phyloP scores from a whole-genome alignment of 2,888 invertebrate species.

The Digitonthophagus gazella region DNA sequence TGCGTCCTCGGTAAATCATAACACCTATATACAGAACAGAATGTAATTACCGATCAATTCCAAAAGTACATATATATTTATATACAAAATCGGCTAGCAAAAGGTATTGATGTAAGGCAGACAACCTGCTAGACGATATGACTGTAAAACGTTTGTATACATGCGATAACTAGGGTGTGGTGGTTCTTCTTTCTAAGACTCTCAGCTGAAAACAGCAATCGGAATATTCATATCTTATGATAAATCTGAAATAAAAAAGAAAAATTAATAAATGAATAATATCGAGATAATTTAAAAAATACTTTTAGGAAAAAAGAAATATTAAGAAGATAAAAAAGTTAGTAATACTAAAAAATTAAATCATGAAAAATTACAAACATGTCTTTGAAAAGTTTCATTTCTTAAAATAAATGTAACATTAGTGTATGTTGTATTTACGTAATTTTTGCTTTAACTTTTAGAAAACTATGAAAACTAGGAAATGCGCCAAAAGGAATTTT shows the following conservation, averaged over 20 bases:
- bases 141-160: conserved; percentile 36
- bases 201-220: conserved; percentile 29
- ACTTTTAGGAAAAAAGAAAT: no score
- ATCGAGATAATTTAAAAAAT: no score
- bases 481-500: no score
- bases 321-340: no score
- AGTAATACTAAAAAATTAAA: no score
- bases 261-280: no score
- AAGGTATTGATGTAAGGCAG: conserved; percentile 36
- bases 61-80: conserved; percentile 38
- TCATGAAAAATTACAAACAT: no score
- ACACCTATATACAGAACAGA: conserved; percentile 41
- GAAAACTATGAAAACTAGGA: no score
- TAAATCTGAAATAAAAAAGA: conserved; percentile 45
- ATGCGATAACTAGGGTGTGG: conserved; percentile 37
- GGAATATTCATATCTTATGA: conserved; percentile 41
- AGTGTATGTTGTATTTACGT: no score
- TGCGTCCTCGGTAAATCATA: conserved; percentile 27
- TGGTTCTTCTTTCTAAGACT: conserved; percentile 30
- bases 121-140: conserved; percentile 35
- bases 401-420: neutral
- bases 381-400: no score
- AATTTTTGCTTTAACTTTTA: no score
- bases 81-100: conserved; percentile 45
- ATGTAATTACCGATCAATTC: conserved; percentile 41